A percentile compares a stretch with the other conserved stretches of the same genome.
phyloP scores from a whole-genome alignment of 2,888 invertebrate genomes.

The Shargacucullia verbasci region DNA sequence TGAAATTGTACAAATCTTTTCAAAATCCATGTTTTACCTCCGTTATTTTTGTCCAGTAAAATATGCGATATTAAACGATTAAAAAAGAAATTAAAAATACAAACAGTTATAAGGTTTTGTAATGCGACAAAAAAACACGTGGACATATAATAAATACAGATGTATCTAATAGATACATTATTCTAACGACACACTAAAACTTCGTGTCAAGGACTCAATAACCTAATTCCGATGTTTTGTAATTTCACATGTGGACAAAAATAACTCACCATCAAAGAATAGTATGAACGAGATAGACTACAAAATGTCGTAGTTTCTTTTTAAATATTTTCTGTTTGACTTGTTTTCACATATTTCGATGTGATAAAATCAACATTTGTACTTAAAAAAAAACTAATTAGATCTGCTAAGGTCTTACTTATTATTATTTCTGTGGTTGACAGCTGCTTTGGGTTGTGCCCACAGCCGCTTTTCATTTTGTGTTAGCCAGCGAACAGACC shows the following conservation, averaged over 20 bases:
- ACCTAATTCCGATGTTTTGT: conserved; percentile 72
- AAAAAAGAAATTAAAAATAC: too few relatives aligned
- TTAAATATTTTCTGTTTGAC: background rate
- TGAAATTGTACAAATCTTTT: conserved; percentile 19
- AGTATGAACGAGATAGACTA: conserved; percentile 11
- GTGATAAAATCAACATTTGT: too few relatives aligned
- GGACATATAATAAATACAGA: background rate
- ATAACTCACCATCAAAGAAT: conserved; percentile 45
- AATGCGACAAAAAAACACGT: background rate
- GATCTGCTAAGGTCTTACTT: too few relatives aligned
- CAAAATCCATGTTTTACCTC: background rate
- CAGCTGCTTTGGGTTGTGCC: too few relatives aligned
- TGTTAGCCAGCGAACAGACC: too few relatives aligned
- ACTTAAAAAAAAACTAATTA: too few relatives aligned
- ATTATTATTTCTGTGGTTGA: too few relatives aligned
- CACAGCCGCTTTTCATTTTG: too few relatives aligned
- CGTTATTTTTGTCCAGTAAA: too few relatives aligned
- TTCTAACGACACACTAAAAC: conserved; percentile 48
- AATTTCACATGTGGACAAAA: conserved; percentile 63
- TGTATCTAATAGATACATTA: conserved; percentile 8
- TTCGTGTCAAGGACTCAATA: conserved; percentile 77
- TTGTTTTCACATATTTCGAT: background rate
- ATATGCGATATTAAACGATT: too few relatives aligned
- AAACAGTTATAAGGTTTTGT: too few relatives aligned
- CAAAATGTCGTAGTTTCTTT: background rate